These are phyloP conservation scores for Chitala chitala DNA, from an alignment of 2,113 vertebrate species.

Conservation along the genomic window DNA sequence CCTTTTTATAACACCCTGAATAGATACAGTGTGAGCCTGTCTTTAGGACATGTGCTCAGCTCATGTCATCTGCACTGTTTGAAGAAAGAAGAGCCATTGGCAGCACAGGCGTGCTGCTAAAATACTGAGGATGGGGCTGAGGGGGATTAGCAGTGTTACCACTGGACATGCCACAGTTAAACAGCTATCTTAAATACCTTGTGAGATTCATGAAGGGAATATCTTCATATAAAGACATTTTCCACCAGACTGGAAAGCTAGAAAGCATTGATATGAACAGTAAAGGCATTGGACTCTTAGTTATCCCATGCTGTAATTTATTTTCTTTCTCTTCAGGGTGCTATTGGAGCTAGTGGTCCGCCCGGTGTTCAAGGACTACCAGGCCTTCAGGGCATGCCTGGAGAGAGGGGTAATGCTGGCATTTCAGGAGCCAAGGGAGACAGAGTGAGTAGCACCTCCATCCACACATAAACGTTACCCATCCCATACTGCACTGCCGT, in stretches of 20 bases:
- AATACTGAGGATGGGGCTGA: too few species aligned
- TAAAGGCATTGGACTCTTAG: too few species aligned
- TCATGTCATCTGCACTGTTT: too few species aligned
- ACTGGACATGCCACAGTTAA: too few species aligned
- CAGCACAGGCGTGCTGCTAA: too few species aligned
- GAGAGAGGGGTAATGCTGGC: conserved; percentile 84
- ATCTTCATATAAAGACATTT: neutral
- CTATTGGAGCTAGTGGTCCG: conserved; percentile 74
- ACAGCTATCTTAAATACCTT: too few species aligned
- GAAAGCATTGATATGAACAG: neutral
- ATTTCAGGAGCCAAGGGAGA: conserved; percentile 90
- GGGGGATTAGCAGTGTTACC: too few species aligned
- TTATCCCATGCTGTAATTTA: neutral
- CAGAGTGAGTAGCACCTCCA: conserved; percentile 68
- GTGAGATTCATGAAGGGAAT: too few species aligned
- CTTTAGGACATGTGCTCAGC: too few species aligned
- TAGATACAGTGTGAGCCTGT: too few species aligned
- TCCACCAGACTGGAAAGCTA: neutral
- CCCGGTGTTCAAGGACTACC: conserved; percentile 81
- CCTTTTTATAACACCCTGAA: too few species aligned
- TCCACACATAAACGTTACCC: neutral
- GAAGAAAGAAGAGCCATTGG: too few species aligned
- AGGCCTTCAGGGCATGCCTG: conserved; percentile 94
- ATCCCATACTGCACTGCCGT: neutral
- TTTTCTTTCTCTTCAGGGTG: conserved; percentile 61